Evolutionary conservation across 2,113 vertebrate genomes (phyloP), one percentile per base, ranked within the genome.

Genomic region (Chloropsis cyanopogon): DNA sequence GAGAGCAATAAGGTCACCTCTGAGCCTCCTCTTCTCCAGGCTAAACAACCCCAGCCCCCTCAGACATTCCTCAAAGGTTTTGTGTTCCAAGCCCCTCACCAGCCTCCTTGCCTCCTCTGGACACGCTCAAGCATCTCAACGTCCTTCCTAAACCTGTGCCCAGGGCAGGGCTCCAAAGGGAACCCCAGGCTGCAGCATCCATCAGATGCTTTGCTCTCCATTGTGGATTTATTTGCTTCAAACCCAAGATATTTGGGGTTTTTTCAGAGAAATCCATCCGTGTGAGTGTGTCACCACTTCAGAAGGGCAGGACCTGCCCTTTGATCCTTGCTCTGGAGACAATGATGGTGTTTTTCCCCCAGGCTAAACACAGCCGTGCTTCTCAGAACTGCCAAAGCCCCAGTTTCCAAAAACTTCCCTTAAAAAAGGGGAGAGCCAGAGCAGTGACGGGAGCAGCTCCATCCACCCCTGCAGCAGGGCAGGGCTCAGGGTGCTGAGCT

Each of bases 201-300:
- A 41, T 12, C 66, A 53, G 42, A 25, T 3, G 5, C 37, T 82
- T 41, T 5, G 10, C 24, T 19, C 56, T 33, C 75, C 71, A 0
- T 1, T 4, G 42, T 0, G 3, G n/a, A 10, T 37, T n/a, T 33
- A n/a, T 69, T 37, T 28, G 23, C 39, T 63, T 35, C 47, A 20
- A 59, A 54, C 12, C 12, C 16, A 24, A 37, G 33, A 4, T 8
- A 10, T 6, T 46, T 41, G 26, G 31, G 4, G 17, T 12, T 56
- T 50, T 70, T 24, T 8, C 18, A 9, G 75, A 41, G 25, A 22
- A 69, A 60, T 11, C 59, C 23, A 1, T 47, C 70, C 7, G 7
- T 1, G 35, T 1, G 24, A 72, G 33, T 0, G 0, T 22, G 31
- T n/a, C 44, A 23, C 28, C 29, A 3, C 54, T 11, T 56, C 60